These are phyloP conservation scores for Brachionus calyciflorus DNA, from an alignment of 1,140 invertebrate genomes.

Conservation along the genomic window DNA sequence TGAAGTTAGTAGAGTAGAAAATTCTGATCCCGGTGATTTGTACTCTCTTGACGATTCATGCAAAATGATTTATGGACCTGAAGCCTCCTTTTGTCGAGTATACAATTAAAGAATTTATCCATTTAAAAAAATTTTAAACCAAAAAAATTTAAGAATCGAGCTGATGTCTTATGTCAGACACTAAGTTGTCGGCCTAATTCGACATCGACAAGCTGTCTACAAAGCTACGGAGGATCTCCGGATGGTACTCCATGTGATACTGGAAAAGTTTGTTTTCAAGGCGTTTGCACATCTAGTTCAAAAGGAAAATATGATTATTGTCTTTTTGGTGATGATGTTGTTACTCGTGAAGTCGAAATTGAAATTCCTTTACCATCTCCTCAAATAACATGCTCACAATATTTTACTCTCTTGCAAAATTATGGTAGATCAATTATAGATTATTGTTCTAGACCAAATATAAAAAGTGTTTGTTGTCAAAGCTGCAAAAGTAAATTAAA, in stretches of 20 bases:
- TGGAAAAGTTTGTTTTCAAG: slow-evolving; percentile 18
- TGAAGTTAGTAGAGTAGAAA: neutral
- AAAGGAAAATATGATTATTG: neutral
- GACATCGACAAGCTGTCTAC: neutral
- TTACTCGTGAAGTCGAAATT: neutral
- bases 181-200: neutral
- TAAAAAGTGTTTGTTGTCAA: slow-evolving; percentile 11
- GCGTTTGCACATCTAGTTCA: neutral
- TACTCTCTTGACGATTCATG: neutral
- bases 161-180: neutral
- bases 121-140: too few species aligned
- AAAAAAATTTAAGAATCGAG: slow-evolving; percentile 9
- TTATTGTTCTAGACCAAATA: neutral
- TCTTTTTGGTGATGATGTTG: slow-evolving; percentile 24
- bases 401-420: neutral
- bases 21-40: neutral
- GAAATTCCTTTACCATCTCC: slow-evolving; percentile 12
- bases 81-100: neutral
- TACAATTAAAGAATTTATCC: neutral
- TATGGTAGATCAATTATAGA: neutral
- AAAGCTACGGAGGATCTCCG: neutral
- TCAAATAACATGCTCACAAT: neutral
- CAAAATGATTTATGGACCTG: neutral
- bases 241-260: slow-evolving; percentile 18
- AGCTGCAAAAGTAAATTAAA: slow-evolving; percentile 27